These are phyloP conservation scores for Zoanthus sociatus DNA, from an alignment of 92 coral and sea anemone species.

Conservation along the genomic window DNA sequence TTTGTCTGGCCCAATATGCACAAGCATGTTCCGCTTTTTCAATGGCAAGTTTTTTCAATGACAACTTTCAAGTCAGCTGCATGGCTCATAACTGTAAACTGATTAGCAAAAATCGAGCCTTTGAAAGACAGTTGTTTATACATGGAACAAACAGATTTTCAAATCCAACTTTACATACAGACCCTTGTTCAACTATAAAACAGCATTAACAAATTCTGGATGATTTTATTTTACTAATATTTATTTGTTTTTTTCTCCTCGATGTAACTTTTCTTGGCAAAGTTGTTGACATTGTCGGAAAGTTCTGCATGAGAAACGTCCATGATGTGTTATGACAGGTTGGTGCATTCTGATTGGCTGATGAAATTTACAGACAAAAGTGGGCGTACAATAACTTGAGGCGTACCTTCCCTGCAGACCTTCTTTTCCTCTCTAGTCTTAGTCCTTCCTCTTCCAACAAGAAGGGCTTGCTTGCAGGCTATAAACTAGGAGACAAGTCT, in stretches of 20 bases:
- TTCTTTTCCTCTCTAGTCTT: too few relatives aligned
- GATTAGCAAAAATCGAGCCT: slow-evolving; percentile 14
- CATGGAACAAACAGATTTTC: not conserved
- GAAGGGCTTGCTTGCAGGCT: too few relatives aligned
- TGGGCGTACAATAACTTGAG: too few relatives aligned
- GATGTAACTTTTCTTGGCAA: not conserved
- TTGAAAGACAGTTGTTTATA: not conserved
- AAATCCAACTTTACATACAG: not conserved
- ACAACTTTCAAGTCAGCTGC: not conserved
- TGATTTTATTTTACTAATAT: not conserved
- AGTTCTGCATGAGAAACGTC: not conserved
- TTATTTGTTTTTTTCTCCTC: not conserved
- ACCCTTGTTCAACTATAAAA: not conserved
- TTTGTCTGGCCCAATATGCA: not conserved
- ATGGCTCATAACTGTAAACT: not conserved
- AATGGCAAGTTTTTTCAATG: not conserved
- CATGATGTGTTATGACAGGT: not conserved
- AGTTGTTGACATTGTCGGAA: not conserved
- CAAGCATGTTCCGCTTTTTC: not conserved
- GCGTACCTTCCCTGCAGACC: too few relatives aligned
- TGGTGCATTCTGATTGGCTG: not conserved
- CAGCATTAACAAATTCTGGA: not conserved
- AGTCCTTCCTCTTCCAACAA: not conserved
- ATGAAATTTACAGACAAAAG: too few relatives aligned
- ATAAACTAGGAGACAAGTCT: too few relatives aligned